phyloP scores from a whole-genome alignment of 2,113 vertebrate genomes.

The Syngnathus scovelli region DNA sequence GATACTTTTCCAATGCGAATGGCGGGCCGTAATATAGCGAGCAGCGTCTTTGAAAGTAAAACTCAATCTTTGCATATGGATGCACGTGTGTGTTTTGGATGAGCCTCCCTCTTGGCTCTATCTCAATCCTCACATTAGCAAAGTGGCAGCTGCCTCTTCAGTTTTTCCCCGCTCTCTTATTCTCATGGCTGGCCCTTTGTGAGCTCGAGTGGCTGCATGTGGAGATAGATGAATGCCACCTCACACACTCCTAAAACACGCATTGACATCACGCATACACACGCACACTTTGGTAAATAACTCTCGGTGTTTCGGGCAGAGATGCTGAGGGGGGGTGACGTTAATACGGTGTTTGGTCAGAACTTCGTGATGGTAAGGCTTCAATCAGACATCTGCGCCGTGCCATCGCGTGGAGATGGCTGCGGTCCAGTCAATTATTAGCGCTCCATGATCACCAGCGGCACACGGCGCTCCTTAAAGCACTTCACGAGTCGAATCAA shows the following conservation, averaged over 20 bases:
- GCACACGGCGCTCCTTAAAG: constrained; percentile 49
- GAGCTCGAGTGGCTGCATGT: constrained; percentile 67
- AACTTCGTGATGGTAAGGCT: constrained; percentile 47
- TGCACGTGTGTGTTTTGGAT: constrained; percentile 64
- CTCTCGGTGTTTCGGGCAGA: constrained; percentile 62
- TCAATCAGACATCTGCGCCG: constrained; percentile 63
- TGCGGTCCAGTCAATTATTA: constrained; percentile 60
- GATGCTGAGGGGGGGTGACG: constrained; percentile 31
- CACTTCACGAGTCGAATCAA: constrained; percentile 49
- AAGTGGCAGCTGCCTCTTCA: constrained; percentile 71
- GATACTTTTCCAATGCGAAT: background rate
- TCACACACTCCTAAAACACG: constrained; percentile 43
- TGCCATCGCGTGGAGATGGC: constrained; percentile 52
- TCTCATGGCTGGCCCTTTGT: constrained; percentile 63
- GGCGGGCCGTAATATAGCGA: constrained; percentile 1
- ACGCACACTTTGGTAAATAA: constrained; percentile 62
- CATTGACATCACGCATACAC: constrained; percentile 31
- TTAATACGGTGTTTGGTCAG: constrained; percentile 58
- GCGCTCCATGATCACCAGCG: constrained; percentile 51
- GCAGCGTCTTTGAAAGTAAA: constrained; percentile 3
- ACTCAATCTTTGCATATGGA: constrained; percentile 35
- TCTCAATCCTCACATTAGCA: constrained; percentile 55
- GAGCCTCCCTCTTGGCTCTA: constrained; percentile 51
- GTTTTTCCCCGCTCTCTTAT: constrained; percentile 52
- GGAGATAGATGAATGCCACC: constrained; percentile 66